Base-by-base conservation (phyloP, 64 coral and sea anemone species). In the Hydrozoanthus tunicans region DNA sequence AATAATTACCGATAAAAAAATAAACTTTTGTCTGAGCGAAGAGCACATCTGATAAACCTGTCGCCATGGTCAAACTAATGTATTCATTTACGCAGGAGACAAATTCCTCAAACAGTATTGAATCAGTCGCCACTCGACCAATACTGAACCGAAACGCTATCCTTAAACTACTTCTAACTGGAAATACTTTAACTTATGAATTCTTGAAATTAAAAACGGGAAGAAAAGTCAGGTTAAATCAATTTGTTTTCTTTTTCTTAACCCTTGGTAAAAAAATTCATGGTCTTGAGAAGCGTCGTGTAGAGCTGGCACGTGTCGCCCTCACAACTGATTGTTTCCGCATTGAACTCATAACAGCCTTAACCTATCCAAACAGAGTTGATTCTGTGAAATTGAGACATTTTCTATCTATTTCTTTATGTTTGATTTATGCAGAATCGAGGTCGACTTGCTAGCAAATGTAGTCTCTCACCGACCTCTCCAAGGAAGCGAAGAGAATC, bases 371-470 rank as follows among this genome's bases (percentile, higher is more conserved):
- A 26, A 53, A 76, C 11, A 27, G 10, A 73, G 7, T 27, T 5
- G 25, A 4, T 12, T 26, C 43, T 51, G 3, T 76, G 3, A 51
- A 52, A 10, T 13, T 27, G 25, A 11, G 32, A 53, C 43, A 32
- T 51, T 53, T 12, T 52, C 8, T 13, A 9, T 27, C 60, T 59
- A n/a, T n/a, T 75, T 6, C 59, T 68, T 59, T 91, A 43, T 81
- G 12, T 90, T 13, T 89, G 43, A 25, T 79, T 54, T 59, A 73
- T 79, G 76, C 85, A 99, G 97, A 99, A 99, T 84, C 97, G 97
- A 23, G 94, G 94, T 72, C 78, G 97, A n/a, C 70, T 99, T 9
- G 97, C 97, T 4, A 95, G 94, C 59, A 99, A 99, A 73, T 99
- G 97, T 64, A 92, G 94, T 4, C 64, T 97, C 17, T 86, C 97